phyloP scores from a whole-genome alignment of 2,888 invertebrate genomes.

The Drosophila melanocephala region DNA sequence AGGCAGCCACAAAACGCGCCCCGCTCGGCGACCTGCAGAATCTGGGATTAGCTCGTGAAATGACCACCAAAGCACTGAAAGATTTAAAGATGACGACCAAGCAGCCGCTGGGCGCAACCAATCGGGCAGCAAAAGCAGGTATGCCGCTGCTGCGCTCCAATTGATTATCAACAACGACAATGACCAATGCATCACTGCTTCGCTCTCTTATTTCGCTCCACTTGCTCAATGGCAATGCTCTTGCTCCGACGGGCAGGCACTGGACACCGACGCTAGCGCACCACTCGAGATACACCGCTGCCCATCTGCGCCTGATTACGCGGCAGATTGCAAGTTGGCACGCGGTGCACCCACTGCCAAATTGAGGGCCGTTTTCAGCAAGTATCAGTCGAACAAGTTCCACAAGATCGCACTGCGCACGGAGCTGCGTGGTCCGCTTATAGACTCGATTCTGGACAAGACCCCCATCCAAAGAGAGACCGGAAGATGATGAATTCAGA shows the following conservation, averaged over 20 bases:
- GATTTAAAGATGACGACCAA: slow-evolving; percentile 76
- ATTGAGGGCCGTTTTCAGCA: slow-evolving; percentile 89
- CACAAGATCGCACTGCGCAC: too few relatives aligned
- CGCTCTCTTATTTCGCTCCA: slow-evolving; percentile 83
- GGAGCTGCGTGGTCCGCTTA: too few relatives aligned
- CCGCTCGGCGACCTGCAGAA: slow-evolving; percentile 64
- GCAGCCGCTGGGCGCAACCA: slow-evolving; percentile 39
- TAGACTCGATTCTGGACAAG: too few relatives aligned
- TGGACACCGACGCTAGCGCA: slow-evolving; percentile 92
- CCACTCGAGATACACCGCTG: slow-evolving; percentile 91
- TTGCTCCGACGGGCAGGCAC: slow-evolving; percentile 81
- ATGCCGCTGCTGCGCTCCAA: slow-evolving; percentile 65
- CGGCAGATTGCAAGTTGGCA: slow-evolving; percentile 90
- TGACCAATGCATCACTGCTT: slow-evolving; percentile 85
- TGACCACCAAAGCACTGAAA: slow-evolving; percentile 73
- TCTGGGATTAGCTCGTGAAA: slow-evolving; percentile 83
- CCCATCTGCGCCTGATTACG: slow-evolving; percentile 90
- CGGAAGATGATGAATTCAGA: too few relatives aligned
- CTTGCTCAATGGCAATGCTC: slow-evolving; percentile 79
- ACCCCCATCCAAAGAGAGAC: too few relatives aligned
- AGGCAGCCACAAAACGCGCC: too few relatives aligned
- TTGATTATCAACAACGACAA: slow-evolving; percentile 63
- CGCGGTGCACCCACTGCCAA: slow-evolving; percentile 90
- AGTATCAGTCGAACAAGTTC: slow-evolving; percentile 87
- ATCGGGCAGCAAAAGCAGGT: slow-evolving; percentile 3